Evolutionary conservation across 2,888 invertebrate genomes (phyloP).

Genomic region (Stenoptilia bipunctidactyla): DNA sequence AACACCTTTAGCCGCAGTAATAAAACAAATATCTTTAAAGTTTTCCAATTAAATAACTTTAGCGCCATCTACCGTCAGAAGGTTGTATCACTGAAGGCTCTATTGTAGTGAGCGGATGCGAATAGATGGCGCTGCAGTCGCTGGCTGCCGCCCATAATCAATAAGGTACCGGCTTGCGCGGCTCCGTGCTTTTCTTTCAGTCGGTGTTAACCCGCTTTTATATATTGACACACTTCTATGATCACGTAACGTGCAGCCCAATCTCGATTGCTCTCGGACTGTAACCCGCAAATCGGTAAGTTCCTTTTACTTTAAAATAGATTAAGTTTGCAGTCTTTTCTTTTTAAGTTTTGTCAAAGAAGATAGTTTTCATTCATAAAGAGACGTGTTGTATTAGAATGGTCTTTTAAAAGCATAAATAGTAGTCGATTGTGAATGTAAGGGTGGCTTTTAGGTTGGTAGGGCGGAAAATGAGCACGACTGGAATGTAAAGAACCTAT

Average conservation of each 20-base stretch:
- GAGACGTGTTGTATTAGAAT: slow-evolving; percentile 9
- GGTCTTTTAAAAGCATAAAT: slow-evolving; percentile 3
- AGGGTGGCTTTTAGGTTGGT: slow-evolving; percentile 25
- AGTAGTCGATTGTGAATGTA: not conserved
- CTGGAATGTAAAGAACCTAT: not conserved
- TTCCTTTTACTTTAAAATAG: not conserved
- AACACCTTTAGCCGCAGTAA: too few relatives aligned
- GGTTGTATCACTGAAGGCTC: too few relatives aligned
- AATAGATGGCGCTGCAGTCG: slow-evolving; percentile 33
- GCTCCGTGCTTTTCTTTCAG: slow-evolving; percentile 48
- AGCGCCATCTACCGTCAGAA: slow-evolving; percentile 43
- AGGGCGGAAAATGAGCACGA: slow-evolving; percentile 42
- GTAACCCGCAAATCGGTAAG: slow-evolving; percentile 21
- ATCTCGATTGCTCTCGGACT: slow-evolving; percentile 30
- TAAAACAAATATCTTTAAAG: too few relatives aligned
- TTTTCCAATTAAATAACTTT: too few relatives aligned
- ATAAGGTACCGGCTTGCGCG: slow-evolving; percentile 51
- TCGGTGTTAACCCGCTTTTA: slow-evolving; percentile 47
- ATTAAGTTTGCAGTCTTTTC: too few relatives aligned
- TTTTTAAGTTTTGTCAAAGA: too few relatives aligned
- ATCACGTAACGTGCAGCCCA: slow-evolving; percentile 42
- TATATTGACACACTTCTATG: slow-evolving; percentile 38
- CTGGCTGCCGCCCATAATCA: slow-evolving; percentile 63
- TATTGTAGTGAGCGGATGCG: too few relatives aligned
- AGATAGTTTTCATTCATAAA: slow-evolving; percentile 29